A percentile compares a stretch with the other conserved stretches of the same genome.
Evolutionary conservation across 1,140 invertebrate genomes (phyloP).

Genomic region (Ceratosolen fusciceps): DNA sequence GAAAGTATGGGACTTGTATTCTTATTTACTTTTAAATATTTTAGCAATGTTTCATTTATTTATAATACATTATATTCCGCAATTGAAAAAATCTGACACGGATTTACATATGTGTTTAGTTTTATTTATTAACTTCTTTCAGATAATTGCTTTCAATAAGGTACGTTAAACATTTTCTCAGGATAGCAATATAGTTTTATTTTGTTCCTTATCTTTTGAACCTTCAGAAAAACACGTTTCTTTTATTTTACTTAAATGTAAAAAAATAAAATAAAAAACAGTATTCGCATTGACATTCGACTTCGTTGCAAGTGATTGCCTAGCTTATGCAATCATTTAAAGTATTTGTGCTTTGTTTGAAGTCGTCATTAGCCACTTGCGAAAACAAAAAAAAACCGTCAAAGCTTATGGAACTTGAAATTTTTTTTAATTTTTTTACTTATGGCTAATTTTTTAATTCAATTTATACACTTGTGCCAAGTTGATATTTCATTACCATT

Average conservation of each 20-base stretch:
- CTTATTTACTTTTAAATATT: conserved; percentile 34
- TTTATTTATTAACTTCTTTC: conserved; percentile 36
- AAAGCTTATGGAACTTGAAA: conserved; percentile 16
- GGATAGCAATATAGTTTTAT: conserved; percentile 11
- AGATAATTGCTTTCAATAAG: conserved; percentile 40
- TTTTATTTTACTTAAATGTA: conserved; percentile 23
- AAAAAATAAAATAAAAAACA: conserved; percentile 31
- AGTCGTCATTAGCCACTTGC: conserved; percentile 37
- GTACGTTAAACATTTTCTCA: conserved; percentile 33
- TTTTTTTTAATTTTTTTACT: background rate
- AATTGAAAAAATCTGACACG: conserved; percentile 40
- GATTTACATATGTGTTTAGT: conserved; percentile 38
- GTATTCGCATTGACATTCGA: conserved; percentile 41
- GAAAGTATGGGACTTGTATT: conserved; percentile 35
- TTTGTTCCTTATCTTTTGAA: conserved; percentile 14
- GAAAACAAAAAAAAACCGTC: conserved; percentile 23
- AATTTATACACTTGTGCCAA: conserved; percentile 41
- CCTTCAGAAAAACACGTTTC: conserved; percentile 30
- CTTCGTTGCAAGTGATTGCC: conserved; percentile 44
- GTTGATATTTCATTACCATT: conserved; percentile 34
- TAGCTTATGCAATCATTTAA: conserved; percentile 39
- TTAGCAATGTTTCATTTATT: conserved; percentile 19
- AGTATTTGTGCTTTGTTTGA: conserved; percentile 47
- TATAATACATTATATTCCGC: conserved; percentile 23
- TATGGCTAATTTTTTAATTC: conserved; percentile 24